Evolutionary conservation across 2,113 vertebrate species (phyloP), one percentile per base, ranked within the genome.

Genomic region (Corythoichthys haematopterus): DNA sequence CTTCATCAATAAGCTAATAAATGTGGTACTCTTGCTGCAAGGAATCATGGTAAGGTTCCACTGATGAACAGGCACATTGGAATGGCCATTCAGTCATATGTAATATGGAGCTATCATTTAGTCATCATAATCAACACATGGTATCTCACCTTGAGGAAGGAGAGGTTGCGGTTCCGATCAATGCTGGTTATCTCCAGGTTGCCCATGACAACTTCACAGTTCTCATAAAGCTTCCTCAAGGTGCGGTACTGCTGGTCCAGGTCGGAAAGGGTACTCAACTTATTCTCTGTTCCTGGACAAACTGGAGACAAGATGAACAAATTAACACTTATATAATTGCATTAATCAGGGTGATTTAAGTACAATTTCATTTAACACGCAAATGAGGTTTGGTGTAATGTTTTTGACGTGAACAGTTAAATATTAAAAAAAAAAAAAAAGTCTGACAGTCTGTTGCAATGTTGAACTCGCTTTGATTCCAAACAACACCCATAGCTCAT

Each of bases 131-230:
- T 47, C 4, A 47, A 63, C 8, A 72, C 4, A 1, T 0, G 1
- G 11, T 6, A 11, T 11, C 40, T 0, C 81, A 99, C 97, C 93
- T 94, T 90, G 43, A 99, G 91, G 80, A 99, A 99, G 84, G 95
- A 95, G 63, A 99, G 94, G 87, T 98, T 95, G 56, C 95, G 90
- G 87, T 94, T 96, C 70, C 94, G 94, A 77, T 98, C 96, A 0
- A 98, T 98, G 90, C 93, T 98, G 84, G 97, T 99, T 72, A 99
- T 99, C 89, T 99, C 97, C 88, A 99, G 86, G 82, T 99, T 99
- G 48, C 97, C 97, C 97, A 98, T 98, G 66, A 99, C 96, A 0
- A 99, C 96, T 76, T 99, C 97, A 0, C 97, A 99, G 88, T 98
- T 98, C 78, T 98, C 96, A 74, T 97, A 99, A 88, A 94, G 94